A percentile compares a stretch with the other conserved stretches of the same genome.
These are phyloP conservation scores for Eriosoma lanigerum DNA, from an alignment of 1,140 invertebrate genomes.

Conservation along the genomic window DNA sequence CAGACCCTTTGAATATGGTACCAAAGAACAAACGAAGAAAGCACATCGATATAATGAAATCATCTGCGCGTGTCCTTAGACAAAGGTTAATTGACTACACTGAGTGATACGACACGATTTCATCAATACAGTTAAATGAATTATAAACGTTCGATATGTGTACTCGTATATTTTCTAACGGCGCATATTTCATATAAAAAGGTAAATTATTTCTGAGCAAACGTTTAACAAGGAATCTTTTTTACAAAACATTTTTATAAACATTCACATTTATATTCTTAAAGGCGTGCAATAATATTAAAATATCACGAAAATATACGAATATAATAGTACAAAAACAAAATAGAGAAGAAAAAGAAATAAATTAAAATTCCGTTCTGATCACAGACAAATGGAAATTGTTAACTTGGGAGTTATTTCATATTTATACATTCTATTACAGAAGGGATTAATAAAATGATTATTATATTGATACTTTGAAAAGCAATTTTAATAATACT, in stretches of 20 bases:
- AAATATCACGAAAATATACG: background rate
- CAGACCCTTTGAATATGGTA: constrained; percentile 34
- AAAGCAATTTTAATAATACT: too few relatives aligned
- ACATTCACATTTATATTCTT: background rate
- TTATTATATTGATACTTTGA: too few relatives aligned
- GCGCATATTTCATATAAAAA: background rate
- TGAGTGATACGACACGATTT: constrained; percentile 22
- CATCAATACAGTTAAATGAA: constrained; percentile 18
- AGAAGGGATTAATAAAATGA: too few relatives aligned
- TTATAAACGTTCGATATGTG: background rate
- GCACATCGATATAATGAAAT: constrained; percentile 29
- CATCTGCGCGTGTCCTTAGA: background rate
- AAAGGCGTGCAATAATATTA: background rate
- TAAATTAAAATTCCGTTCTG: background rate
- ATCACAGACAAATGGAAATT: background rate
- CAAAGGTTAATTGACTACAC: constrained; percentile 24
- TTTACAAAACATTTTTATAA: background rate
- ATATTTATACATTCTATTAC: background rate
- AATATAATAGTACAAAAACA: background rate
- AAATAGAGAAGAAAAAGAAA: background rate
- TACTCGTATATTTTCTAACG: background rate
- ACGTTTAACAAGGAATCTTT: background rate
- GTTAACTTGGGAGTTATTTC: background rate
- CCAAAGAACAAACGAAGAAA: constrained; percentile 45
- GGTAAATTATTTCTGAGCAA: background rate